Evolutionary conservation across 2,113 vertebrate species (phyloP).

Genomic region (Nycticryphes semicollaris): DNA sequence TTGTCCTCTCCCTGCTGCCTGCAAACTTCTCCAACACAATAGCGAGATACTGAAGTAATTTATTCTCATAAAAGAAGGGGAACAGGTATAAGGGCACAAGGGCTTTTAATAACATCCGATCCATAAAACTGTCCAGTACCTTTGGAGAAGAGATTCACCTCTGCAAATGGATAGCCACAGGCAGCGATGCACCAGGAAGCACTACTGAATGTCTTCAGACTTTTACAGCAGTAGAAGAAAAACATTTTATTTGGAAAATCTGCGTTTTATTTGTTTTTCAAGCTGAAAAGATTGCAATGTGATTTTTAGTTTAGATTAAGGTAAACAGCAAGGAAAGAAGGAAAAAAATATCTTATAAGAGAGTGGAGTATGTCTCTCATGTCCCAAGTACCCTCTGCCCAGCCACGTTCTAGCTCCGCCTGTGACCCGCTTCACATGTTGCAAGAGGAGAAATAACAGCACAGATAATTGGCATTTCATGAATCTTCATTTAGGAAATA

Average conservation of each 20-base stretch:
- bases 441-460: neutral
- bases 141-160: neutral
- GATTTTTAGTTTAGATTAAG: neutral
- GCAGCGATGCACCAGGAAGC: neutral
- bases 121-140: neutral
- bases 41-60: neutral
- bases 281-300: neutral
- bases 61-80: neutral
- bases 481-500: neutral
- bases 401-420: neutral
- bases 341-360: neutral
- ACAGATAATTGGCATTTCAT: neutral
- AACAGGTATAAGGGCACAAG: neutral
- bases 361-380: neutral
- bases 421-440: rapidly evolving
- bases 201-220: neutral
- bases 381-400: neutral
- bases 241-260: neutral
- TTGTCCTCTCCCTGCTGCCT: neutral
- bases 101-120: neutral
- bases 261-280: neutral
- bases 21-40: neutral
- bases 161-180: neutral
- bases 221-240: neutral
- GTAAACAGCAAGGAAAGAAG: neutral